Conservation (phyloP, 1,140 invertebrate species). For the Drosophila ercepeae region DNA sequence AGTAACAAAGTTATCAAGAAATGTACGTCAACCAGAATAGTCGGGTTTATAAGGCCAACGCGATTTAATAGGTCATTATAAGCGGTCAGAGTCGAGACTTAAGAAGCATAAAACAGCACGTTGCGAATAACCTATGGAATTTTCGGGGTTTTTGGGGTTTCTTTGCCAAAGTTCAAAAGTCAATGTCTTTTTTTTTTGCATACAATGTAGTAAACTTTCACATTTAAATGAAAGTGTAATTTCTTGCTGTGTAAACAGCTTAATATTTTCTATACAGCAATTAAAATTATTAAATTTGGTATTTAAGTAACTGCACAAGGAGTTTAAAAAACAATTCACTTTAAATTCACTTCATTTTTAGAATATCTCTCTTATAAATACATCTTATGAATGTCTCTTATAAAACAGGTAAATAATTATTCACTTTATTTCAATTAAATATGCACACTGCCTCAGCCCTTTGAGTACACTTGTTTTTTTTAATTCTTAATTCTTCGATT, state of each 20-base stretch:
- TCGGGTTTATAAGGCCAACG: conserved; percentile 34
- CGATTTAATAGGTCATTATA: conserved; percentile 55
- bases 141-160: conserved; percentile 10
- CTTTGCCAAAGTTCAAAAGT: conserved; percentile 25
- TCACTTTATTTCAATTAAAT: no score
- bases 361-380: no score
- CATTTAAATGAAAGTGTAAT: neutral
- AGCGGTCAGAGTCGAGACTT: conserved; percentile 15
- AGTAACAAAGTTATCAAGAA: conserved; percentile 27
- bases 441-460: no score
- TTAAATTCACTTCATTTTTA: neutral
- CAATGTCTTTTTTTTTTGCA: conserved; percentile 3
- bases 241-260: conserved; percentile 25
- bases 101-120: conserved; percentile 34
- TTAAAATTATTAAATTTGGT: conserved; percentile 28
- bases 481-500: neutral
- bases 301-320: conserved; percentile 6
- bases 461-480: neutral
- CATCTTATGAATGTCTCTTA: no score
- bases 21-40: conserved; percentile 15
- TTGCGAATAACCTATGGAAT: conserved; percentile 14
- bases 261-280: conserved; percentile 20
- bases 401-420: no score
- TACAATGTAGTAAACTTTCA: neutral
- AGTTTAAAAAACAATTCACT: neutral